These are phyloP conservation scores for Sturmia bella DNA, from an alignment of 2,888 invertebrate species.

Conservation along the genomic window DNA sequence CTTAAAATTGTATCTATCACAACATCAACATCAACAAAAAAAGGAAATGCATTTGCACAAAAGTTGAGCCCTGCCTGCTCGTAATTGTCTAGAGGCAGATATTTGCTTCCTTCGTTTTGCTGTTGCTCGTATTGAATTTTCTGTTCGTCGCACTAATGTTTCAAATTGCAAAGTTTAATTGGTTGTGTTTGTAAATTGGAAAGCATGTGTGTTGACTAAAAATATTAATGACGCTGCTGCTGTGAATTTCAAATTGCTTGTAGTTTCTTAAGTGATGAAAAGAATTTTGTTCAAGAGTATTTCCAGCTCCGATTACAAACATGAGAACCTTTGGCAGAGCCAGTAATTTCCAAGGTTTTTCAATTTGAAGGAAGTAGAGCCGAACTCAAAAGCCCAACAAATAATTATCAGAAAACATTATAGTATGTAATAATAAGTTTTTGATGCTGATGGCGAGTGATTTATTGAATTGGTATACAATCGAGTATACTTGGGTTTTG, in stretches of 20 bases:
- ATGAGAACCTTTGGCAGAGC: not conserved
- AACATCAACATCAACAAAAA: too few relatives aligned
- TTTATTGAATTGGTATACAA: not conserved
- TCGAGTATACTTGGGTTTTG: not conserved
- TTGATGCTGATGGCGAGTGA: not conserved
- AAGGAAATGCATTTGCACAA: not conserved
- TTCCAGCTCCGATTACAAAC: not conserved
- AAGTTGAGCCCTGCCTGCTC: conserved; percentile 1
- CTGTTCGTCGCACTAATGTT: conserved; percentile 9
- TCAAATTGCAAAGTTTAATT: conserved; percentile 44
- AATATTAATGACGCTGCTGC: conserved; percentile 27
- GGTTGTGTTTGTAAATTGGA: conserved; percentile 21
- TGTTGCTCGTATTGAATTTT: not conserved
- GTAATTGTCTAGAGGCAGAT: not conserved
- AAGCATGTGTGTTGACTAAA: conserved; percentile 50
- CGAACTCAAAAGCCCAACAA: not conserved
- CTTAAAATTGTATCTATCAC: too few relatives aligned
- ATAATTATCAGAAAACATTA: not conserved
- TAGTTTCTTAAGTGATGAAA: not conserved
- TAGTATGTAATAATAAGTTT: not conserved
- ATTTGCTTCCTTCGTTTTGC: conserved; percentile 10
- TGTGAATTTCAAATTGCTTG: conserved; percentile 27
- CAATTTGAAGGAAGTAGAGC: too few relatives aligned
- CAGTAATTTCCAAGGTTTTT: too few relatives aligned
- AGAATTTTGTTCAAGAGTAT: not conserved